Evolutionary conservation across 2,888 invertebrate species (phyloP).

Genomic region (Dicycla oo): DNA sequence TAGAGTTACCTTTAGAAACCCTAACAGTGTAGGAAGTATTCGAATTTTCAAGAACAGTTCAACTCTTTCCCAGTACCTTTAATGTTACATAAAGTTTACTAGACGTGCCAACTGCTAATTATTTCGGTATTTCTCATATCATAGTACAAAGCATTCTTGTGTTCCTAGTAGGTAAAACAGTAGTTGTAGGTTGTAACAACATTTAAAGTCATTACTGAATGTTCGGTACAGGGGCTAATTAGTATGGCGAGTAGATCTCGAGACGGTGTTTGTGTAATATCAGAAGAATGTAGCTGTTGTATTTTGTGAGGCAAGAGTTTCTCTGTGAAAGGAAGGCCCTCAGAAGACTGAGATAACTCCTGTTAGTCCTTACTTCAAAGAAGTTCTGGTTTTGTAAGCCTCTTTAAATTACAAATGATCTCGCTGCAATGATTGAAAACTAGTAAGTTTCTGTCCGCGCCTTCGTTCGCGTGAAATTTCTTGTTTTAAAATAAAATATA

Average conservation of each 20-base stretch:
- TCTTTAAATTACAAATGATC: no score
- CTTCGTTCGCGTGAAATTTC: no score
- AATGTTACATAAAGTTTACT: not conserved
- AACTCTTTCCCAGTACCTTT: constrained; percentile 2
- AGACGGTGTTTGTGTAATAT: not conserved
- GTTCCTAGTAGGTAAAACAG: constrained; percentile 1
- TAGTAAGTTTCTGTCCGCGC: no score
- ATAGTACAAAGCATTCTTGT: constrained; percentile 11
- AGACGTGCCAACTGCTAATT: constrained; percentile 2
- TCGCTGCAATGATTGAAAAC: no score
- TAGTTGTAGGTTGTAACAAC: not conserved
- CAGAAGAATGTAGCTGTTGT: not conserved
- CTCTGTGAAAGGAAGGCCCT: not conserved
- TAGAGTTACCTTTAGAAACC: not conserved
- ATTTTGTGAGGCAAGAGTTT: not conserved
- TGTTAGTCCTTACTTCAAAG: no score
- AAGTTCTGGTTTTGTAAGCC: no score
- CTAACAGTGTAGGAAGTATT: not conserved
- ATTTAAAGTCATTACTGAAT: constrained; percentile 4
- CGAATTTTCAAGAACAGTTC: not conserved
- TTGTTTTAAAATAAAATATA: no score
- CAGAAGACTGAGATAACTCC: not conserved
- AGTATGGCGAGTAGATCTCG: not conserved
- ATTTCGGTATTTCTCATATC: constrained; percentile 6
- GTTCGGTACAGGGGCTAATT: constrained; percentile 1